These are phyloP conservation scores for Luffia ferchaultella DNA, from an alignment of 2,888 invertebrate species.

Conservation along the genomic window DNA sequence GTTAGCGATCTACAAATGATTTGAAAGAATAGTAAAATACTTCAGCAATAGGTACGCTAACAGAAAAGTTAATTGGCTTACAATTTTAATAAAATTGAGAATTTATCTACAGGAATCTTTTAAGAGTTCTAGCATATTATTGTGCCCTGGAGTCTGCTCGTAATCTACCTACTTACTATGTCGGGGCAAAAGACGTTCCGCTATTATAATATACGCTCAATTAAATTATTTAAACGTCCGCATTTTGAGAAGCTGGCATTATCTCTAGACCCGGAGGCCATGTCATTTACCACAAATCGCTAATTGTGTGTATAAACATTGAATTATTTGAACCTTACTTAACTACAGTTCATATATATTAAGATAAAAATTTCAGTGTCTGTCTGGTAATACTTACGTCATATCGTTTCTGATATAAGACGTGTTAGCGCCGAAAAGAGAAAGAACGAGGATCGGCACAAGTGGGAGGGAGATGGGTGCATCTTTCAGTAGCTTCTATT, in stretches of 20 bases:
- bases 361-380: conserved; percentile 36
- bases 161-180: too few relatives aligned
- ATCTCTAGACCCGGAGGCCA: conserved; percentile 34
- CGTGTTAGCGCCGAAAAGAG: conserved; percentile 36
- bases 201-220: not conserved
- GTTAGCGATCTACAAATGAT: too few relatives aligned
- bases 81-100: too few relatives aligned
- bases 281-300: conserved; percentile 41
- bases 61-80: too few relatives aligned
- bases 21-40: too few relatives aligned
- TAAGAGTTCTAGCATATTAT: too few relatives aligned
- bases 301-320: conserved; percentile 47
- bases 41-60: too few relatives aligned
- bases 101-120: too few relatives aligned
- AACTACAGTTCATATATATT: conserved; percentile 25
- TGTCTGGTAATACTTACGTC: conserved; percentile 49
- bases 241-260: conserved; percentile 46
- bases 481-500: conserved; percentile 63
- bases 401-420: conserved; percentile 42
- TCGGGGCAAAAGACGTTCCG: too few relatives aligned
- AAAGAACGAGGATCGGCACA: conserved; percentile 17
- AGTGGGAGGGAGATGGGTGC: conserved; percentile 31
- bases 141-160: too few relatives aligned
- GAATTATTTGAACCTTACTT: conserved; percentile 30
- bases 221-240: conserved; percentile 22